Conservation (phyloP, 2,888 invertebrate genomes). For the Perdita meconis region DNA sequence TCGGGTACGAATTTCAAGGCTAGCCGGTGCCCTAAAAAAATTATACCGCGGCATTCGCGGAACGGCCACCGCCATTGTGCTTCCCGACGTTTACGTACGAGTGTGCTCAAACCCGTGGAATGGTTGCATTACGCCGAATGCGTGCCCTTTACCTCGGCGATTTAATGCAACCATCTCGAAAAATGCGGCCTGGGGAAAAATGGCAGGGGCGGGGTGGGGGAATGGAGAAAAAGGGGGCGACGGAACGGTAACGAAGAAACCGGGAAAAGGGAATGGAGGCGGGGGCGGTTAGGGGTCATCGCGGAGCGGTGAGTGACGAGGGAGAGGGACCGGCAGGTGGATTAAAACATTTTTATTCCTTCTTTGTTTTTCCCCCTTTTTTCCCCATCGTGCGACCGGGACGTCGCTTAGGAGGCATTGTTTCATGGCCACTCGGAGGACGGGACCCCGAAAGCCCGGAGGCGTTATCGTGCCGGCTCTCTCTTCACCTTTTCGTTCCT, state of each 20-base stretch:
- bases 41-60: constrained; percentile 26
- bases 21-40: constrained; percentile 29
- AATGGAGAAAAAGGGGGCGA: too few species aligned
- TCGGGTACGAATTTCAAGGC: constrained; percentile 13
- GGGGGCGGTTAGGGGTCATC: constrained; percentile 47
- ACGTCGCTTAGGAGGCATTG: constrained; percentile 71
- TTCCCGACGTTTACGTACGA: constrained; percentile 48
- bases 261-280: constrained; percentile 17
- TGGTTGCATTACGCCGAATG: constrained; percentile 46
- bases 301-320: constrained; percentile 13
- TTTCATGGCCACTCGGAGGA: constrained; percentile 63
- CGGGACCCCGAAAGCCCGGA: constrained; percentile 23
- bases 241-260: constrained; percentile 19
- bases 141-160: constrained; percentile 56
- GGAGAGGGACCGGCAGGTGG: constrained; percentile 32
- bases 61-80: constrained; percentile 19
- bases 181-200: constrained; percentile 30
- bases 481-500: constrained; percentile 30
- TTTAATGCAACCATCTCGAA: constrained; percentile 64
- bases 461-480: constrained; percentile 43
- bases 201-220: constrained; percentile 10
- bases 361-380: constrained; percentile 32
- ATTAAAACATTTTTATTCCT: constrained; percentile 66
- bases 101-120: constrained; percentile 28
- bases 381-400: constrained; percentile 56